Percentiles rank a stretch among this genome's conserved stretches.
phyloP scores from a whole-genome alignment of 2,797 vertebrate species.

The Squalus acanthias region DNA sequence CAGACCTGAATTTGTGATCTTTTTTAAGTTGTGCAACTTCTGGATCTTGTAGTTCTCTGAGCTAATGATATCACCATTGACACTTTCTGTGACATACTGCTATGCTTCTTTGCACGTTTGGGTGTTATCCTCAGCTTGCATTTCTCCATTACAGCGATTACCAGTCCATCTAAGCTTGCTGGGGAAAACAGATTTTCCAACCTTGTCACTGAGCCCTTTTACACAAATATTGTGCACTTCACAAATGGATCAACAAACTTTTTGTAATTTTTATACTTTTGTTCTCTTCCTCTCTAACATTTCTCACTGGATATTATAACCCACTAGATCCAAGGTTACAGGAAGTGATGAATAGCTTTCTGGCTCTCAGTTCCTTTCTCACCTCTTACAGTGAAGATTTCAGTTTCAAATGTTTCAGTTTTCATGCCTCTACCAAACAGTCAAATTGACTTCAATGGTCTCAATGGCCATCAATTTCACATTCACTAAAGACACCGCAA shows the following conservation, averaged over 20 bases:
- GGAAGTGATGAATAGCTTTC: neutral
- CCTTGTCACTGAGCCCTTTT: neutral
- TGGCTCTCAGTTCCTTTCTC: neutral
- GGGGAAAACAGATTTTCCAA: neutral
- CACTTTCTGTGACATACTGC: neutral
- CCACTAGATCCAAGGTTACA: neutral
- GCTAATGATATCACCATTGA: neutral
- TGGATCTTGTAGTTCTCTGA: neutral
- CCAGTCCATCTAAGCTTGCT: neutral
- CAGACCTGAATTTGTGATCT: neutral
- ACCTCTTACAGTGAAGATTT: neutral
- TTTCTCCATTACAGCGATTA: neutral
- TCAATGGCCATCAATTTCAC: neutral
- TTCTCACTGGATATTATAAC: neutral
- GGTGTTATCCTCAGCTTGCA: neutral
- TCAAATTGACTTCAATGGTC: neutral
- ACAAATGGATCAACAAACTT: neutral
- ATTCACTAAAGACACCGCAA: neutral
- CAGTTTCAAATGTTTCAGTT: neutral
- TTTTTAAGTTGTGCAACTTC: neutral
- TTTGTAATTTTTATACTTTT: neutral
- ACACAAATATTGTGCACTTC: neutral
- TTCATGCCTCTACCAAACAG: neutral
- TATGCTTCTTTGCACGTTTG: neutral
- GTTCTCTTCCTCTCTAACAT: neutral